Evolutionary conservation across 2,113 vertebrate species (phyloP), one percentile per base, ranked within the genome.

Genomic region (Ochotona princeps): DNA sequence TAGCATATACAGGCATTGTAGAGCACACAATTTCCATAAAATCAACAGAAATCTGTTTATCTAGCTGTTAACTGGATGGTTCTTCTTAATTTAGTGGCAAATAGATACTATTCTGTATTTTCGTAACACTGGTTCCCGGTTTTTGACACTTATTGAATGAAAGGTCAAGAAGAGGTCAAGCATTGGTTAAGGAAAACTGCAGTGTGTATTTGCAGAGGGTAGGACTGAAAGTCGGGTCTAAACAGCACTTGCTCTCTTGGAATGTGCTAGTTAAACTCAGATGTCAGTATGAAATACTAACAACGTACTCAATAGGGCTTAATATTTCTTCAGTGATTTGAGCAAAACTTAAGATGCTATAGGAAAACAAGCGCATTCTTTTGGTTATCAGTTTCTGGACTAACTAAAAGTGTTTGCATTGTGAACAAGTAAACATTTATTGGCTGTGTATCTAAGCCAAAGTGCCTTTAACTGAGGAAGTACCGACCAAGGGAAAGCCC

Each of bases 361-460:
- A 49, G 60, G 30, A 61, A 38, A 57, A 60, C 21, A 92, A n/a
- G 61, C 18, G 65, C 28, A 54, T 84, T 51, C 4, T 51, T 13
- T 8, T 7, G 14, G n/a, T 60, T 7, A 23, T 15, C 30, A 38
- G 0, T 4, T 5, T 30, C 5, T 54, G 11, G 32, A 47, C 7
- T 30, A 21, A 61, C 5, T 7, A 7, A 49, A 38, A 7, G 1
- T 38, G 57, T 32, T 18, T 69, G n/a, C 23, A 60, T 60, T 90
- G 72, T 54, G 44, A 25, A 47, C 38, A 49, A 82, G 38, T 44
- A 91, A 85, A 70, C 35, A 47, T 47, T 76, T 32, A 14, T 26
- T 65, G 38, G 23, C 72, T 54, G 8, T 78, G 75, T 74, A n/a
- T 65, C 82, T 84, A 81, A 73, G 51, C 84, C 14, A 89, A 84